Conservation (phyloP, 2,113 vertebrate genomes). For the Mungos mungo region DNA sequence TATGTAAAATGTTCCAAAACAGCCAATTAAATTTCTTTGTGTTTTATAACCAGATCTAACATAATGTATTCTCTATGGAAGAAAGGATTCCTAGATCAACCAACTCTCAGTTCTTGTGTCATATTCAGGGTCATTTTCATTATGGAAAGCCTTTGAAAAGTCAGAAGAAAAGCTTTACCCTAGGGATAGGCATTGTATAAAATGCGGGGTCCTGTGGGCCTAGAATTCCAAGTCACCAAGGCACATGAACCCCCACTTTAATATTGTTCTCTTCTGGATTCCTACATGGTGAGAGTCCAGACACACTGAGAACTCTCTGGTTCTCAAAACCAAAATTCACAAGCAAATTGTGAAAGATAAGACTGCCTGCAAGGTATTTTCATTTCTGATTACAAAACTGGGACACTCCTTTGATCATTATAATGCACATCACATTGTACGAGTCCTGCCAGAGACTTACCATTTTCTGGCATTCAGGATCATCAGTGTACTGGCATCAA, state of each 20-base stretch:
- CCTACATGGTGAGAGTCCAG: background rate
- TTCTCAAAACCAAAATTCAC: conserved; percentile 16
- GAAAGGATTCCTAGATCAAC: background rate
- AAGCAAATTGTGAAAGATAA: background rate
- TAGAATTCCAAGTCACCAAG: background rate
- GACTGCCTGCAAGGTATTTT: background rate
- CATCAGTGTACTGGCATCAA: background rate
- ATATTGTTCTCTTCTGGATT: background rate
- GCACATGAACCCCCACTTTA: background rate
- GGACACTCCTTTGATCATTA: background rate
- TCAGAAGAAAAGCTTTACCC: background rate
- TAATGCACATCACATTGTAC: background rate
- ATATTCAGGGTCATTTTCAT: background rate
- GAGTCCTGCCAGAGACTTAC: background rate
- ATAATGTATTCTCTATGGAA: background rate
- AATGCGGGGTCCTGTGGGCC: background rate
- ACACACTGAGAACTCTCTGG: background rate
- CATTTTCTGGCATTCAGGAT: background rate
- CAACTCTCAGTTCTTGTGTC: background rate
- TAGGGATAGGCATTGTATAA: background rate
- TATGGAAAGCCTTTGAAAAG: background rate
- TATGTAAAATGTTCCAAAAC: background rate
- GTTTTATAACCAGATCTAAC: conserved; percentile 26
- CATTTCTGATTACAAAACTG: background rate
- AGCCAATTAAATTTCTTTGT: background rate